Evolutionary conservation across 2,888 invertebrate genomes (phyloP).

Genomic region (Cephus rjabovi): DNA sequence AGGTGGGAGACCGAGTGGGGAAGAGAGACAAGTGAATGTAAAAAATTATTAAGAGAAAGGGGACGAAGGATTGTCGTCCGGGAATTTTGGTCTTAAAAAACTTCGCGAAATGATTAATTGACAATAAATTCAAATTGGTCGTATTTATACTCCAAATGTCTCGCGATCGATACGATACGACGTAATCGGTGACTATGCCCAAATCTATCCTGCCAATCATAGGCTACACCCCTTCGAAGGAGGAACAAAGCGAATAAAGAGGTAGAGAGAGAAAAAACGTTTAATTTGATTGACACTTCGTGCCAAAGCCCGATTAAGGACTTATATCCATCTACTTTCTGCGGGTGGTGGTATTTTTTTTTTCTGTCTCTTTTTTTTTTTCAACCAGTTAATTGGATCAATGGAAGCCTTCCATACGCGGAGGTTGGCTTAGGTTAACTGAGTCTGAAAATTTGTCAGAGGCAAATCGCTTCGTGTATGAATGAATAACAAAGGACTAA

Average conservation of each 20-base stretch:
- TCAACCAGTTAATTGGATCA: not conserved
- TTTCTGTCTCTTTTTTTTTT: not conserved
- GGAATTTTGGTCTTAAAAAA: not conserved
- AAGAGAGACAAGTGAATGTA: not conserved
- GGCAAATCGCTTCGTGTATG: not conserved
- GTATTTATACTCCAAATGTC: not conserved
- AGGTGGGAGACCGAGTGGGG: not conserved
- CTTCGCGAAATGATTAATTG: not conserved
- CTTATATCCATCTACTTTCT: not conserved
- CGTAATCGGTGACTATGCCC: not conserved
- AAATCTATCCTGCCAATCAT: not conserved
- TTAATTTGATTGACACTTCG: conserved; percentile 1
- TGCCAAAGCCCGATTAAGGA: not conserved
- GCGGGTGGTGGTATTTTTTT: not conserved
- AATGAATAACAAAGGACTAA: not conserved
- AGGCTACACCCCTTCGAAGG: not conserved
- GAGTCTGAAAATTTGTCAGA: not conserved
- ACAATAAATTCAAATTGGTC: not conserved
- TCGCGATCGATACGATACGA: not conserved
- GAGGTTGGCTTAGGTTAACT: not conserved
- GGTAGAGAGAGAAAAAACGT: not conserved
- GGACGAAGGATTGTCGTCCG: not conserved
- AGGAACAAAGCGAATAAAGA: not conserved
- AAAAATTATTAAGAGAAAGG: not conserved
- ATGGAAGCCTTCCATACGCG: not conserved